Evolutionary conservation across 2,888 invertebrate species (phyloP), one percentile per base, ranked within the genome.

Genomic region (Mycogona germanica): DNA sequence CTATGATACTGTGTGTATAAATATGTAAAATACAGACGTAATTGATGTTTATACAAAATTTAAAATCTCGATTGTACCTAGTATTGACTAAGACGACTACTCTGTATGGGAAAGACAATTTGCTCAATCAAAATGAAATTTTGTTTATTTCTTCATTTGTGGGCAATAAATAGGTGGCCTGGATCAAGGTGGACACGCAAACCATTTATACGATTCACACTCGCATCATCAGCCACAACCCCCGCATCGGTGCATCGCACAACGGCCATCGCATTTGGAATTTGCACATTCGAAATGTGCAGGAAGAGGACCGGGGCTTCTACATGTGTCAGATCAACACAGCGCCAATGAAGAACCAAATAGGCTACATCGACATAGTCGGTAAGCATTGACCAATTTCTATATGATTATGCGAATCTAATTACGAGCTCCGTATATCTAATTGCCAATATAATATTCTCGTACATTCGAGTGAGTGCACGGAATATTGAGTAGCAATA

Each of bases 181-280:
- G 91, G 91, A 89, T 91, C 14, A 79, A 87, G 37, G 87, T 91
- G 44, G 89, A 91, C 67, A 89, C 89, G 0, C 89, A 91, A 71
- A 91, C 91, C 2, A 88, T 91, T 65, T 75, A 91, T 53, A 87
- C 89, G 55, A 91, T 91, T 65, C 89, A 91, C 69, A 87, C 87
- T 71, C 86, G 85, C 68, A 86, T 91, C 59, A 89, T 91, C 68
- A 87, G 88, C 25, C 87, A 89, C 70, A 91, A 91, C 72, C 82
- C 85, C 19, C 79, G 91, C 61, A 87, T 91, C 65, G 84, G 58
- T 7, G 59, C 62, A 17, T 60, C 59, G 6, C 62, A 63, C 68
- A 88, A 89, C 69, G 81, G 84, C 53, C 77, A 80, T 57, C 77
- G 81, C 64, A 87, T 86, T 58, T 89, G 88, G 89, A 84, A 84